Percentiles rank a stretch among this genome's conserved stretches.
Evolutionary conservation across 2,113 vertebrate genomes (phyloP).

Genomic region (Antechinus stuartii): DNA sequence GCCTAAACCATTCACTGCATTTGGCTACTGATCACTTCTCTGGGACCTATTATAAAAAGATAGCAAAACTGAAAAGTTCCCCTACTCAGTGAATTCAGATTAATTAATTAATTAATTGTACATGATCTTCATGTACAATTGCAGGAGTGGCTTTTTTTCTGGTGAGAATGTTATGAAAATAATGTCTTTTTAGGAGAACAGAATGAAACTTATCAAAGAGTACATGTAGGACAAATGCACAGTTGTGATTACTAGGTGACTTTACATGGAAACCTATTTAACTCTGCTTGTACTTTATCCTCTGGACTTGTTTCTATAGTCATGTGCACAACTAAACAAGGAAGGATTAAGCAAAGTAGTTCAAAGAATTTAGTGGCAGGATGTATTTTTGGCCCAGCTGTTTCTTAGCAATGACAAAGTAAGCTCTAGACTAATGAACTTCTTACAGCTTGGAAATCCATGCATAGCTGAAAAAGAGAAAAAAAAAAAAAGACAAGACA

Average conservation of each 20-base stretch:
- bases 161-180: slow-evolving; percentile 71
- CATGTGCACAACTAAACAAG: background rate
- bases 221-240: slow-evolving; percentile 45
- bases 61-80: slow-evolving; percentile 57
- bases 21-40: slow-evolving; percentile 60
- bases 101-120: background rate
- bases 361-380: background rate
- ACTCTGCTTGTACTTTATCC: background rate
- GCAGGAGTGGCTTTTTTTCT: slow-evolving; percentile 51
- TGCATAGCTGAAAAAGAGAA: slow-evolving; percentile 15
- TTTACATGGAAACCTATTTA: background rate
- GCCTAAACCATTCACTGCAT: slow-evolving; percentile 66
- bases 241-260: slow-evolving; percentile 61
- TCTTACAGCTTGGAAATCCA: background rate
- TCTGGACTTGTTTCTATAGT: background rate
- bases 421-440: background rate
- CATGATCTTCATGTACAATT: slow-evolving; percentile 60
- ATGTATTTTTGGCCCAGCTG: slow-evolving; percentile 12
- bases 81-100: slow-evolving; percentile 75
- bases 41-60: slow-evolving; percentile 69
- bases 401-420: slow-evolving; percentile 19
- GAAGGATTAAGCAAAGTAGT: slow-evolving; percentile 1
- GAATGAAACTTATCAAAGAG: slow-evolving; percentile 33
- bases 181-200: slow-evolving; percentile 60
- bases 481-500: background rate